These are phyloP conservation scores for Lycaon pictus DNA, from an alignment of 2,113 vertebrate genomes.

Conservation along the genomic window DNA sequence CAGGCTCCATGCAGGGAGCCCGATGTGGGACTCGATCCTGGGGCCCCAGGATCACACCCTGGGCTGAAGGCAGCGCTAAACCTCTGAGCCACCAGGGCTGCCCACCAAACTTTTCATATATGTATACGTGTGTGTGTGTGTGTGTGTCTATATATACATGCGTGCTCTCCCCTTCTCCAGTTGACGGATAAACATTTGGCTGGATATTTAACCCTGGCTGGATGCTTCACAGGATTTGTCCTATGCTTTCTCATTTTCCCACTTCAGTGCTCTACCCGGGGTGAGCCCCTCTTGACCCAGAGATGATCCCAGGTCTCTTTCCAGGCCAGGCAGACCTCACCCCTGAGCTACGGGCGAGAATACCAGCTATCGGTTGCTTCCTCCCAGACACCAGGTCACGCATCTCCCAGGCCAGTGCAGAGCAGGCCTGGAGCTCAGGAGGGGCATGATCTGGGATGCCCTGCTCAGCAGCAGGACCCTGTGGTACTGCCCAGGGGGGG, in stretches of 20 bases:
- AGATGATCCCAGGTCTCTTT: background rate
- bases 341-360: background rate
- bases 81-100: too few relatives aligned
- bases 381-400: background rate
- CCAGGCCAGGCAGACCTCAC: background rate
- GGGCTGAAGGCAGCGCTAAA: too few relatives aligned
- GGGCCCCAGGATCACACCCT: too few relatives aligned
- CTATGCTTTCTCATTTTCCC: background rate
- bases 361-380: background rate
- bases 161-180: background rate
- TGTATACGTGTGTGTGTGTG: background rate
- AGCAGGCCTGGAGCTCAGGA: background rate
- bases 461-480: background rate
- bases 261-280: background rate
- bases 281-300: background rate
- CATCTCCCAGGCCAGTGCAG: background rate
- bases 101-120: too few relatives aligned
- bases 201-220: background rate
- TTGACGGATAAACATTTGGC: background rate
- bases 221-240: background rate
- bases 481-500: background rate
- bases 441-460: rapidly evolving
- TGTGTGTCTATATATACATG: too few relatives aligned
- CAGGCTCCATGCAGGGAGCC: too few relatives aligned
- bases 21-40: too few relatives aligned